A percentile compares a stretch with the other conserved stretches of the same genome.
Evolutionary conservation across 2,888 invertebrate genomes (phyloP).

Genomic region (Eupithecia abbreviata): DNA sequence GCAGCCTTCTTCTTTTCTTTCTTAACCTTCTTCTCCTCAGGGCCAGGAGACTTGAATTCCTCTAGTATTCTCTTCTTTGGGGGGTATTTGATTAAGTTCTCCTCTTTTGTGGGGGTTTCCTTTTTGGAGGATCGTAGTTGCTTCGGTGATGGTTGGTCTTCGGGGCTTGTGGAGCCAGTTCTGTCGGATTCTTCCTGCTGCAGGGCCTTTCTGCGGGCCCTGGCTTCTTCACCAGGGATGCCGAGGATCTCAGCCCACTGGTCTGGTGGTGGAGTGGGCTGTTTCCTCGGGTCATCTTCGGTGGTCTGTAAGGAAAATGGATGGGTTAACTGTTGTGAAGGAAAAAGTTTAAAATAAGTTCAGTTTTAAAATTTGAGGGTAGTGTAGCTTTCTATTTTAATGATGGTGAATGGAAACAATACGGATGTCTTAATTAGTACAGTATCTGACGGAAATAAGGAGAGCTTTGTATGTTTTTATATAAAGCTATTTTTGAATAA

Average conservation of each 20-base stretch:
- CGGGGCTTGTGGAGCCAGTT: conserved; percentile 31
- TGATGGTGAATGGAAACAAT: background rate
- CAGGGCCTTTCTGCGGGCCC: conserved; percentile 38
- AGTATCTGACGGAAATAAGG: background rate
- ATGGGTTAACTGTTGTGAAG: background rate
- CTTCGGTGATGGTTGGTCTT: conserved; percentile 62
- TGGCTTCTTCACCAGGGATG: conserved; percentile 66
- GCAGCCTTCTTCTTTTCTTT: conserved; percentile 57
- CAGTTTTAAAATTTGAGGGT: background rate
- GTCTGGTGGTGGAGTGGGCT: conserved; percentile 78
- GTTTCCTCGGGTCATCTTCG: conserved; percentile 68
- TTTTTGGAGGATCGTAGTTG: conserved; percentile 70
- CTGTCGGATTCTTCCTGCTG: conserved; percentile 28
- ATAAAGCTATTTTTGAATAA: background rate
- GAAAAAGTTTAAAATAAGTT: background rate
- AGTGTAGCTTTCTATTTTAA: conserved; percentile 4
- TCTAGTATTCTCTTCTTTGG: conserved; percentile 68
- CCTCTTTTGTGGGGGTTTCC: conserved; percentile 54
- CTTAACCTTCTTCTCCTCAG: conserved; percentile 55
- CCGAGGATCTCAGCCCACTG: conserved; percentile 80
- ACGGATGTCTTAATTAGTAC: background rate
- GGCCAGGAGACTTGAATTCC: conserved; percentile 60
- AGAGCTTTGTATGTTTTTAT: background rate
- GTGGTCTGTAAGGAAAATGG: conserved; percentile 34
- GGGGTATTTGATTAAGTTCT: conserved; percentile 62